A percentile compares a stretch with the other conserved stretches of the same genome.
phyloP scores from a whole-genome alignment of 2,113 vertebrate genomes.

The Synchiropus splendidus region DNA sequence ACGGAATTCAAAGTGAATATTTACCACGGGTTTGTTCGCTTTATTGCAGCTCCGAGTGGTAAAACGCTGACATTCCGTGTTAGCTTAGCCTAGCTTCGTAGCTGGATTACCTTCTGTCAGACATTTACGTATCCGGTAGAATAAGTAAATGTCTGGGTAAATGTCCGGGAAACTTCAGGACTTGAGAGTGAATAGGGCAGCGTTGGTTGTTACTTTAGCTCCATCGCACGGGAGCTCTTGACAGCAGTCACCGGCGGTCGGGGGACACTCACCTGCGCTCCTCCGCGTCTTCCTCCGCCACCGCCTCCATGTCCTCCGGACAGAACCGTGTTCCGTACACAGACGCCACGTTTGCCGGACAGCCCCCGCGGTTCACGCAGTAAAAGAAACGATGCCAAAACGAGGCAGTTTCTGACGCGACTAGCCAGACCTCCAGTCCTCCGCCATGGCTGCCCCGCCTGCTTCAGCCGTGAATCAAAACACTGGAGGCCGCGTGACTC shows the following conservation, averaged over 20 bases:
- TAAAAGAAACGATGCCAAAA: no score
- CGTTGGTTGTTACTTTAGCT: not conserved
- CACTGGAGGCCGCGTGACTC: slow-evolving; percentile 33
- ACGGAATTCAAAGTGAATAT: no score
- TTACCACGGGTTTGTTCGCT: no score
- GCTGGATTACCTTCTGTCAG: not conserved
- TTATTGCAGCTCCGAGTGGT: not conserved
- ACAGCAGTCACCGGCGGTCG: not conserved
- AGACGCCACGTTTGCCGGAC: slow-evolving; percentile 20
- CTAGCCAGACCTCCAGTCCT: slow-evolving; percentile 15
- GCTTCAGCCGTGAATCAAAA: slow-evolving; percentile 21
- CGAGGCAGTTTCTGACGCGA: no score
- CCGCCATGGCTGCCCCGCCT: slow-evolving; percentile 27
- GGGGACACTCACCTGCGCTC: slow-evolving; percentile 57
- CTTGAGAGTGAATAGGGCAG: not conserved
- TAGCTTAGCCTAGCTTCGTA: slow-evolving; percentile 32
- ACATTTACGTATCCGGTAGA: no score
- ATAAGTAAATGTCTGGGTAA: no score
- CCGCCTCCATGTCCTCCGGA: slow-evolving; percentile 50
- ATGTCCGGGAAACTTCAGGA: no score
- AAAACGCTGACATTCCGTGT: not conserved
- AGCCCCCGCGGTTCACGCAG: no score
- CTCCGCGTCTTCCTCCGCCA: slow-evolving; percentile 47
- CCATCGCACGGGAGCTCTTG: not conserved
- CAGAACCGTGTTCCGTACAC: slow-evolving; percentile 16